A percentile compares a stretch with the other conserved stretches of the same genome.
phyloP scores from a whole-genome alignment of 2,888 invertebrate genomes.

The Cosmia trapezina region DNA sequence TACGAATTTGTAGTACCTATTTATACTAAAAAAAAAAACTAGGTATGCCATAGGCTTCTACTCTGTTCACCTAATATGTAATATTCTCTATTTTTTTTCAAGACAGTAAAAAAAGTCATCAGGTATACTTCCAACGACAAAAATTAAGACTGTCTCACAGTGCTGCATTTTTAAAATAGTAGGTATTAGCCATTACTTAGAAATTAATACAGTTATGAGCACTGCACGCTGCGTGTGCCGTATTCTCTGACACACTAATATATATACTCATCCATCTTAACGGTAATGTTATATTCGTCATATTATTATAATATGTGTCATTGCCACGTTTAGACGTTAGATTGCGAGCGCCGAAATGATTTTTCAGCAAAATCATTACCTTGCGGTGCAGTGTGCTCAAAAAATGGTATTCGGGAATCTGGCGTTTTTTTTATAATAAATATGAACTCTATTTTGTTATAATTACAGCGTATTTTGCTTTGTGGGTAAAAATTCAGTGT shows the following conservation, averaged over 20 bases:
- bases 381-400: conserved; percentile 49
- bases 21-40: too few species aligned
- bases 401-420: conserved; percentile 46
- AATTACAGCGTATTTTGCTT: conserved; percentile 31
- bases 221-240: conserved; percentile 19
- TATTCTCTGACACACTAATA: conserved; percentile 35
- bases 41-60: too few species aligned
- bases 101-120: too few species aligned
- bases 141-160: conserved; percentile 65
- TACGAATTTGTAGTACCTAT: too few species aligned
- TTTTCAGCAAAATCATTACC: conserved; percentile 44
- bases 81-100: too few species aligned
- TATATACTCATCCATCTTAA: conserved; percentile 33
- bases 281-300: conserved; percentile 40
- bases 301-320: conserved; percentile 36
- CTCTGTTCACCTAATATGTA: too few species aligned
- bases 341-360: conserved; percentile 41
- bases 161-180: conserved; percentile 61
- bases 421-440: conserved; percentile 22
- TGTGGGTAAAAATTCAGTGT: conserved; percentile 47
- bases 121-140: conserved; percentile 50
- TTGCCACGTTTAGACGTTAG: conserved; percentile 37
- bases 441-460: conserved; percentile 45
- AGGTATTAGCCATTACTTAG: conserved; percentile 48
- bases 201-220: conserved; percentile 42